Evolutionary conservation across 2,113 vertebrate genomes (phyloP).

Genomic region (Plestiodon gilberti): DNA sequence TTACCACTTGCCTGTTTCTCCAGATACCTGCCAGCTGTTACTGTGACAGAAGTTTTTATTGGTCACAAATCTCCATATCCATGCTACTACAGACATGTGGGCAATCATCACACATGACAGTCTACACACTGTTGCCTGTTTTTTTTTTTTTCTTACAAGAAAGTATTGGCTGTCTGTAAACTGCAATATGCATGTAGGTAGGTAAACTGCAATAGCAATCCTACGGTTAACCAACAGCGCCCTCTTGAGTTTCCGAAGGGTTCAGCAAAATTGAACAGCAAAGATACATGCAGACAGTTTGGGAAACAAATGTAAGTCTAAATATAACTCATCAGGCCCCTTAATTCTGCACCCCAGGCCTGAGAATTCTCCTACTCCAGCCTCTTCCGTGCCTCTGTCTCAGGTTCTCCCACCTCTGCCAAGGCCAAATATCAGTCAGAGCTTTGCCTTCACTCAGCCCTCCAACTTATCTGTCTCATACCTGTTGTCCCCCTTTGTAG

Average conservation of each 20-base stretch:
- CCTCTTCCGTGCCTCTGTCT: neutral
- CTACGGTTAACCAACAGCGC: neutral
- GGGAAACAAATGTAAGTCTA: too few species aligned
- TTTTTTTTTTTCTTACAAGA: neutral
- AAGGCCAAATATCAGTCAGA: neutral
- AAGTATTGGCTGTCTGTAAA: neutral
- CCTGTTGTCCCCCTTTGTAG: neutral
- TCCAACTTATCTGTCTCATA: neutral
- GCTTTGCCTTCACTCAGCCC: neutral
- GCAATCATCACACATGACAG: neutral
- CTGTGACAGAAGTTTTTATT: neutral
- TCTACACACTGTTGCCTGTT: neutral
- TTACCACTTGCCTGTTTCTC: neutral
- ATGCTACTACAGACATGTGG: neutral
- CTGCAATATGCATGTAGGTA: too few species aligned
- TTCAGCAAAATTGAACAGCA: too few species aligned
- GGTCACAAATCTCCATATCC: too few species aligned
- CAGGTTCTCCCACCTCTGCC: neutral
- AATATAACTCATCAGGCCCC: neutral
- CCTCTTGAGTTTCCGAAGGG: neutral
- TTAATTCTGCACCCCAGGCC: neutral
- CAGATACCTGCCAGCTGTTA: neutral
- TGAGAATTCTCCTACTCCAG: neutral
- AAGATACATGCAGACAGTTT: neutral
- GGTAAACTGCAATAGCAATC: neutral